Evolutionary conservation across 2,888 invertebrate genomes (phyloP).

Genomic region (Cephalotes varians): DNA sequence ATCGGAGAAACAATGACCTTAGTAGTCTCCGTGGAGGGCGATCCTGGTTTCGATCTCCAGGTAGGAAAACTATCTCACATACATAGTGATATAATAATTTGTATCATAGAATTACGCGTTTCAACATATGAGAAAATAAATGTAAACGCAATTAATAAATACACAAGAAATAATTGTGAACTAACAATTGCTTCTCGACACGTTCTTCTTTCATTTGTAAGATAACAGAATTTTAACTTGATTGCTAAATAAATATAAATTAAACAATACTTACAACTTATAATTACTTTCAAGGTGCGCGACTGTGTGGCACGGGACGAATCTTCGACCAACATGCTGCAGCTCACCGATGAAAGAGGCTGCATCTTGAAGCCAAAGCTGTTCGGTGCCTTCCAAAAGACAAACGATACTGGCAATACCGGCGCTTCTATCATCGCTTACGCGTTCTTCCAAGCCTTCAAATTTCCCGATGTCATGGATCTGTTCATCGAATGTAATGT

Average conservation of each 20-base stretch:
- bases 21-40: constrained; percentile 92
- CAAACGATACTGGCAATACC: constrained; percentile 90
- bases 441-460: constrained; percentile 93
- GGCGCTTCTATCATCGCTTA: constrained; percentile 92
- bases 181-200: neutral
- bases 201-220: neutral
- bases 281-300: constrained; percentile 86
- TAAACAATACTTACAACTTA: neutral
- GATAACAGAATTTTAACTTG: neutral
- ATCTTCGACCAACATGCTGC: constrained; percentile 89
- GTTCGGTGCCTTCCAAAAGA: constrained; percentile 94
- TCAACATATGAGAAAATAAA: neutral
- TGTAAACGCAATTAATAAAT: neutral
- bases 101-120: neutral
- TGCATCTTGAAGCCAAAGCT: constrained; percentile 93
- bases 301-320: constrained; percentile 92
- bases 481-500: constrained; percentile 93
- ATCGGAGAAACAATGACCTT: constrained; percentile 94
- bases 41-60: constrained; percentile 92
- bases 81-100: neutral
- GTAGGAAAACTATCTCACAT: constrained; percentile 63
- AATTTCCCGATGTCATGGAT: constrained; percentile 95
- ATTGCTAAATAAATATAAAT: neutral
- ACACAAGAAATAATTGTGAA: neutral
- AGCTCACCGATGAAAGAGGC: constrained; percentile 91